Conservation (phyloP, 2,797 vertebrate genomes). For the Pseudochaenichthys georgianus region DNA sequence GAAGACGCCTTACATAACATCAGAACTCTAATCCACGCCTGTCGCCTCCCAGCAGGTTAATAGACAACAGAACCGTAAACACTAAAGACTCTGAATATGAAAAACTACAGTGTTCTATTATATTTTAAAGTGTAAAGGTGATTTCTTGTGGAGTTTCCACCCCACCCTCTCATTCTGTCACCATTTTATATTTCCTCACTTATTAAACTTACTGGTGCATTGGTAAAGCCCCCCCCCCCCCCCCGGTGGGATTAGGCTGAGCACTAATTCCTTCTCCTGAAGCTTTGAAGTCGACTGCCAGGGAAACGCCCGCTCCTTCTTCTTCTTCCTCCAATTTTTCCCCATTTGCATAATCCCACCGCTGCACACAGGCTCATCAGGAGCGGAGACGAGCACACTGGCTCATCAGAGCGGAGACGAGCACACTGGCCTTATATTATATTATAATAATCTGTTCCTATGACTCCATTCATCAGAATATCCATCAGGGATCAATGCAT, state of each 20-base stretch:
- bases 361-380: conserved; percentile 78
- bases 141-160: no score
- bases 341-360: conserved; percentile 85
- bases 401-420: conserved; percentile 62
- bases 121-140: no score
- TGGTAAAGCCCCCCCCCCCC: conserved; percentile 75
- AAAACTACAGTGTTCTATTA: no score
- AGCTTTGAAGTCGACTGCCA: conserved; percentile 85
- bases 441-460: conserved; percentile 73
- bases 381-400: conserved; percentile 29
- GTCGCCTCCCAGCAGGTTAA: no score
- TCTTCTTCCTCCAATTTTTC: conserved; percentile 21
- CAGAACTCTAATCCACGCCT: no score
- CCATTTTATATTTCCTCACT: conserved; percentile 39
- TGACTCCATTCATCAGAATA: conserved; percentile 47
- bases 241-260: conserved; percentile 82
- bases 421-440: no score
- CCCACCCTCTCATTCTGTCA: conserved; percentile 24
- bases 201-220: conserved; percentile 78
- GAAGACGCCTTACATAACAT: no score
- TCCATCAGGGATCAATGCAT: conserved; percentile 59
- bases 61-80: no score
- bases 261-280: conserved; percentile 84
- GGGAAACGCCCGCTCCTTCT: conserved; percentile 73
- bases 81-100: no score